These are phyloP conservation scores for Anagrus nilaparvatae DNA, from an alignment of 1,140 invertebrate genomes.

Conservation along the genomic window DNA sequence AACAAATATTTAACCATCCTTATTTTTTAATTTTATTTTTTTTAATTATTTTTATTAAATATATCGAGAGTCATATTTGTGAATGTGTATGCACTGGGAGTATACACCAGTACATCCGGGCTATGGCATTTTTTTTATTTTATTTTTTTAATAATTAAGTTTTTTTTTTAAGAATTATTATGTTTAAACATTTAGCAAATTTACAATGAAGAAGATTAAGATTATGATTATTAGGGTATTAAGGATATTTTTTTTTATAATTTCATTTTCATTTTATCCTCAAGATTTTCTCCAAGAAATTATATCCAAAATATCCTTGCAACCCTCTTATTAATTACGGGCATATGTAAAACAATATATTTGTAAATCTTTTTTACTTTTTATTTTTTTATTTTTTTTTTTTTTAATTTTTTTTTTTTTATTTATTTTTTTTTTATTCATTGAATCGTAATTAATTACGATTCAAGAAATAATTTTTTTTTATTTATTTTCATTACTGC, in stretches of 20 bases:
- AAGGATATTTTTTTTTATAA: constrained; percentile 11
- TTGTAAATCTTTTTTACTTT: constrained; percentile 42
- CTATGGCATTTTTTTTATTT: constrained; percentile 46
- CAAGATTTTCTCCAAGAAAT: no score
- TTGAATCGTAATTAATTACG: no score
- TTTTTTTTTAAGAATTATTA: no score
- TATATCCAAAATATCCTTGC: no score
- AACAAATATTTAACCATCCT: constrained; percentile 19
- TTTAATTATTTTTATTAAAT: constrained; percentile 28
- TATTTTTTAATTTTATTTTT: constrained; percentile 27
- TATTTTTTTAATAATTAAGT: no score
- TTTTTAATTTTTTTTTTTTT: constrained; percentile 28
- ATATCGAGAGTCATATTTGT: constrained; percentile 46
- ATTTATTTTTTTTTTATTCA: constrained; percentile 27
- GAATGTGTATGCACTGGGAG: constrained; percentile 46
- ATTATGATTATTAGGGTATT: constrained; percentile 36
- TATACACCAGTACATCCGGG: constrained; percentile 46
- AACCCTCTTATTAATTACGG: constrained; percentile 42
- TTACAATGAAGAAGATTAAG: constrained; percentile 46
- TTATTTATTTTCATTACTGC: no score
- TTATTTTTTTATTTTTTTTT: constrained; percentile 32
- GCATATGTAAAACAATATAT: constrained; percentile 48
- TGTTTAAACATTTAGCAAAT: constrained; percentile 46
- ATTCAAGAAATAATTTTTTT: no score
- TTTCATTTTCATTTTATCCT: constrained; percentile 13